These are phyloP conservation scores for Synanthedon andrenaeformis DNA, from an alignment of 2,888 invertebrate species.

Conservation along the genomic window DNA sequence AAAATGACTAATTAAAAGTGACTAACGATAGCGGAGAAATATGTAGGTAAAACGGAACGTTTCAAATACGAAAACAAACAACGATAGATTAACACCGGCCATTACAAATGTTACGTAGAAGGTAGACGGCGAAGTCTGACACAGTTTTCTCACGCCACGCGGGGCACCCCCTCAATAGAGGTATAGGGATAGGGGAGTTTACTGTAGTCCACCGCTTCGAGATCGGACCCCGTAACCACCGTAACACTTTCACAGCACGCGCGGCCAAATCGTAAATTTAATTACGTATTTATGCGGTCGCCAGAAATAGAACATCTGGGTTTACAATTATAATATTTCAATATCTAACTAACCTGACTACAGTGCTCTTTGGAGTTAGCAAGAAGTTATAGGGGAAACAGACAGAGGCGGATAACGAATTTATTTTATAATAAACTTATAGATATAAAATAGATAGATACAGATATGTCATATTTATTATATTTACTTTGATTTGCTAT, in stretches of 20 bases:
- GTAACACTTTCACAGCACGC: constrained; percentile 9
- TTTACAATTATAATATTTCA: background rate
- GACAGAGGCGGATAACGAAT: background rate
- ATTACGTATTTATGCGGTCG: constrained; percentile 8
- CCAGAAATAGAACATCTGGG: constrained; percentile 25
- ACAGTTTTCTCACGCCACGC: constrained; percentile 35
- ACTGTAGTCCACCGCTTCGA: background rate
- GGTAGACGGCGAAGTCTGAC: constrained; percentile 25
- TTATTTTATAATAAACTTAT: background rate
- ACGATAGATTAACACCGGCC: background rate
- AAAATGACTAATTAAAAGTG: too few species aligned
- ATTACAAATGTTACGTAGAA: background rate
- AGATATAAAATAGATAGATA: too few species aligned
- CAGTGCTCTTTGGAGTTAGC: too few species aligned
- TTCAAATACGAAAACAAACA: background rate
- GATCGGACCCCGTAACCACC: constrained; percentile 1
- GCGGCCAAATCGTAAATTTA: constrained; percentile 16
- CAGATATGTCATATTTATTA: too few species aligned
- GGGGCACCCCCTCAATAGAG: background rate
- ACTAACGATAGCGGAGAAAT: too few species aligned
- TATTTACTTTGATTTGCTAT: too few species aligned
- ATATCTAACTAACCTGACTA: background rate
- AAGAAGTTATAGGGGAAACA: too few species aligned
- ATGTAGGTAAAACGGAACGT: background rate
- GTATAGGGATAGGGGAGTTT: too few species aligned